Percentiles rank a stretch among this genome's conserved stretches.
These are phyloP conservation scores for Coregonus suidteri DNA, from an alignment of 2,797 vertebrate genomes.

Conservation along the genomic window DNA sequence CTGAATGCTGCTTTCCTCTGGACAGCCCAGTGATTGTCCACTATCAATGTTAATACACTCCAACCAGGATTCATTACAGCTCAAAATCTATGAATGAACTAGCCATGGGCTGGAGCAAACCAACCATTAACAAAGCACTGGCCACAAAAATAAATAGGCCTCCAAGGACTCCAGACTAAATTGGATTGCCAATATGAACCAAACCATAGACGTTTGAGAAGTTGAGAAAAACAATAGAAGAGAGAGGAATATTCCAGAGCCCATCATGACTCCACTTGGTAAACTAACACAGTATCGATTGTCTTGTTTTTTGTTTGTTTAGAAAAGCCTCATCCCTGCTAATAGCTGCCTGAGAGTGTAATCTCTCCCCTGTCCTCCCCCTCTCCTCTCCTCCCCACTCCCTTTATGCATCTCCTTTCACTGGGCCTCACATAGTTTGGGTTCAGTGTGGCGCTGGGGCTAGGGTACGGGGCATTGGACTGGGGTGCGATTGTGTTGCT, in stretches of 20 bases:
- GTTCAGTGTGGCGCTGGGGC: slow-evolving; percentile 71
- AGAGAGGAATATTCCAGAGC: slow-evolving; percentile 72
- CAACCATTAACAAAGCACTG: slow-evolving; percentile 55
- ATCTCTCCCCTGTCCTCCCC: slow-evolving; percentile 75
- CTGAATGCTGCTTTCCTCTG: slow-evolving; percentile 53
- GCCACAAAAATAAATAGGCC: slow-evolving; percentile 58
- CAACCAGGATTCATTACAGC: slow-evolving; percentile 71
- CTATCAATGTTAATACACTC: slow-evolving; percentile 58
- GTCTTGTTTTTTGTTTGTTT: slow-evolving; percentile 74
- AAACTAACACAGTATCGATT: slow-evolving; percentile 82
- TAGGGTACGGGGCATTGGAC: slow-evolving; percentile 60
- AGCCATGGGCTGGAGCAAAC: slow-evolving; percentile 40
- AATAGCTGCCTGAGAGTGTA: slow-evolving; percentile 81
- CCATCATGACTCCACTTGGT: slow-evolving; percentile 71
- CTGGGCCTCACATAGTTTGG: slow-evolving; percentile 69
- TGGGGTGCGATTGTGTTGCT: slow-evolving; percentile 77
- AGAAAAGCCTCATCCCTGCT: slow-evolving; percentile 80
- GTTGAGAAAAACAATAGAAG: slow-evolving; percentile 71
- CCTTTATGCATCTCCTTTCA: slow-evolving; percentile 73
- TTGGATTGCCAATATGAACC: slow-evolving; percentile 76
- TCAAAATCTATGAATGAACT: slow-evolving; percentile 58
- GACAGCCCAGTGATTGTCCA: slow-evolving; percentile 63
- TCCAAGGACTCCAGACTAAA: slow-evolving; percentile 64
- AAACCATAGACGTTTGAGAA: slow-evolving; percentile 66
- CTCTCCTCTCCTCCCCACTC: slow-evolving; percentile 65